A percentile compares a stretch with the other conserved stretches of the same genome.
Conservation (phyloP, 2,797 vertebrate genomes). For the Gastrophryne carolinensis region DNA sequence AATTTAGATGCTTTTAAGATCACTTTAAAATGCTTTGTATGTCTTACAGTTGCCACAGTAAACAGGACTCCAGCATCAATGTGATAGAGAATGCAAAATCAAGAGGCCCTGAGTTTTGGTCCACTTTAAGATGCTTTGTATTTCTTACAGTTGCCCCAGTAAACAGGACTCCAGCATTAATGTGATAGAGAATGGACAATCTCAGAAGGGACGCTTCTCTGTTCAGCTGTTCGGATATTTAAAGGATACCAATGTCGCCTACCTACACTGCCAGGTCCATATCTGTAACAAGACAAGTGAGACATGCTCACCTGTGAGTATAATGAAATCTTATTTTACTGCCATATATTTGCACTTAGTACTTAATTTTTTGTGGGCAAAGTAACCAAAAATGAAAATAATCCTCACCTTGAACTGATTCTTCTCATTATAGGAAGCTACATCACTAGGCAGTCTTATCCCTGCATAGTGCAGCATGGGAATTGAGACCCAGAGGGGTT, state of each 20-base stretch:
- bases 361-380: too few relatives aligned
- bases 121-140: too few relatives aligned
- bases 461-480: too few relatives aligned
- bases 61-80: too few relatives aligned
- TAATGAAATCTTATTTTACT: not conserved
- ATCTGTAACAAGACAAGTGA: constrained; percentile 62
- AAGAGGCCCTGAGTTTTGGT: too few relatives aligned
- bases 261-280: constrained; percentile 69
- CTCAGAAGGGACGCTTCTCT: constrained; percentile 64
- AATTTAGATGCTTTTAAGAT: not conserved
- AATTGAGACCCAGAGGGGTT: too few relatives aligned
- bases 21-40: not conserved
- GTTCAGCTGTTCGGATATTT: constrained; percentile 66
- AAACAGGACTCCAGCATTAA: constrained; percentile 56
- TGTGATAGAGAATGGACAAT: constrained; percentile 65
- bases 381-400: too few relatives aligned
- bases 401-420: too few relatives aligned
- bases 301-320: not conserved
- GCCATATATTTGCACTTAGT: too few relatives aligned
- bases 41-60: not conserved
- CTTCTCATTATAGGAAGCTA: too few relatives aligned
- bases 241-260: constrained; percentile 60
- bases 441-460: too few relatives aligned
- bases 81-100: too few relatives aligned
- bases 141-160: constrained; percentile 66